phyloP scores from a whole-genome alignment of 2,113 vertebrate genomes.

The Nothoprocta perdicaria region DNA sequence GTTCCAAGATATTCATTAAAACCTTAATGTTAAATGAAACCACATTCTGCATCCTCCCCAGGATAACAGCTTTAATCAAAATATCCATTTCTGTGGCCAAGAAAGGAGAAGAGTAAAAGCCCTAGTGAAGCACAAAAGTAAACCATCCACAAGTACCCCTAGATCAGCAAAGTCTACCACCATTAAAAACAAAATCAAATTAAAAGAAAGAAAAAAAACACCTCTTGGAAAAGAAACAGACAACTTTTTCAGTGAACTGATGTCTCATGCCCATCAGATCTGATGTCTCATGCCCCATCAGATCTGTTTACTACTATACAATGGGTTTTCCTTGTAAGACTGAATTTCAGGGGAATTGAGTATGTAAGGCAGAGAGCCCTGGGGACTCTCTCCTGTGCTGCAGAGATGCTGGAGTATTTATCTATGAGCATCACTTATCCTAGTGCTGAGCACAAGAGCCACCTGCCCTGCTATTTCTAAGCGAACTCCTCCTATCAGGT shows the following conservation, averaged over 20 bases:
- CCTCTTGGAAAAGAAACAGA: not conserved
- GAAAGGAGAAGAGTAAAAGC: not conserved
- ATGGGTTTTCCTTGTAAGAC: not conserved
- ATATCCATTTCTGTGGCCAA: not conserved
- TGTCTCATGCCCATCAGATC: not conserved
- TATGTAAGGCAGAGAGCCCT: not conserved
- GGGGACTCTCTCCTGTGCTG: not conserved
- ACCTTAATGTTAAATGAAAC: not conserved
- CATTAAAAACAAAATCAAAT: too few relatives aligned
- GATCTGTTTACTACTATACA: not conserved
- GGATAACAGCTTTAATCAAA: conserved; percentile 35
- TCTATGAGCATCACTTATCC: not conserved
- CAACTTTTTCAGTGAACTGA: not conserved
- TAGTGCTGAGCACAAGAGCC: too few relatives aligned
- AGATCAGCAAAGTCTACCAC: not conserved
- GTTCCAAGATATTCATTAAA: not conserved
- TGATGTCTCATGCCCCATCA: not conserved
- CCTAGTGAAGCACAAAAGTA: not conserved
- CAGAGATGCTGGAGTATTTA: not conserved
- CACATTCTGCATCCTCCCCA: not conserved
- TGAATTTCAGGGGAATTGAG: not conserved
- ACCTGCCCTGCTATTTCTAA: not conserved
- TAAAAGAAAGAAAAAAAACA: too few relatives aligned
- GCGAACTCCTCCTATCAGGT: not conserved
- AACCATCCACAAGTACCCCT: not conserved